Evolutionary conservation across 2,888 invertebrate genomes (phyloP).

Genomic region (Ophioninae sp.): DNA sequence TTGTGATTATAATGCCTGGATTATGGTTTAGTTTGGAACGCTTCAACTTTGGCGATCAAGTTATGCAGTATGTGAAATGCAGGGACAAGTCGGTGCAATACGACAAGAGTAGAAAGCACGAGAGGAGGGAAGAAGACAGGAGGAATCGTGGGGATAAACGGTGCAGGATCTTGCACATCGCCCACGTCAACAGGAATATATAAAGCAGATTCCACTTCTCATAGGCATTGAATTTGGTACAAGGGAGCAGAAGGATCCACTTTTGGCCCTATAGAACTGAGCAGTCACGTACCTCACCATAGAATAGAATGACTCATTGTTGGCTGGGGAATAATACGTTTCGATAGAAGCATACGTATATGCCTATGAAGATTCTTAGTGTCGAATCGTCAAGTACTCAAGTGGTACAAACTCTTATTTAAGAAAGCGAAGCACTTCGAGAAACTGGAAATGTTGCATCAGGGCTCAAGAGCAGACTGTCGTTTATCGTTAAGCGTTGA

Average conservation of each 20-base stretch:
- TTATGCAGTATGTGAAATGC: conserved; percentile 60
- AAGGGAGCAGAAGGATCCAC: conserved; percentile 54
- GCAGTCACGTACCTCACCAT: conserved; percentile 71
- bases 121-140: background rate
- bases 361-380: background rate
- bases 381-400: background rate
- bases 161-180: conserved; percentile 24
- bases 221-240: conserved; percentile 46
- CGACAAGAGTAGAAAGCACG: conserved; percentile 2
- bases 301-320: conserved; percentile 76
- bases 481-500: background rate
- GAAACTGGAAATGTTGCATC: background rate
- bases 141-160: conserved; percentile 15
- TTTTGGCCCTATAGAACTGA: conserved; percentile 63
- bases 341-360: background rate
- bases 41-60: conserved; percentile 67
- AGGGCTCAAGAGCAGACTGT: background rate
- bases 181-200: conserved; percentile 40
- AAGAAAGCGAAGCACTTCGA: background rate
- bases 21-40: conserved; percentile 61
- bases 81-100: conserved; percentile 39
- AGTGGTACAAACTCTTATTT: background rate
- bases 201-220: conserved; percentile 58
- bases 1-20: conserved; percentile 69
- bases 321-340: conserved; percentile 71